These are phyloP conservation scores for Sebastolobus alascanus DNA, from an alignment of 2,797 vertebrate species.

Conservation along the genomic window DNA sequence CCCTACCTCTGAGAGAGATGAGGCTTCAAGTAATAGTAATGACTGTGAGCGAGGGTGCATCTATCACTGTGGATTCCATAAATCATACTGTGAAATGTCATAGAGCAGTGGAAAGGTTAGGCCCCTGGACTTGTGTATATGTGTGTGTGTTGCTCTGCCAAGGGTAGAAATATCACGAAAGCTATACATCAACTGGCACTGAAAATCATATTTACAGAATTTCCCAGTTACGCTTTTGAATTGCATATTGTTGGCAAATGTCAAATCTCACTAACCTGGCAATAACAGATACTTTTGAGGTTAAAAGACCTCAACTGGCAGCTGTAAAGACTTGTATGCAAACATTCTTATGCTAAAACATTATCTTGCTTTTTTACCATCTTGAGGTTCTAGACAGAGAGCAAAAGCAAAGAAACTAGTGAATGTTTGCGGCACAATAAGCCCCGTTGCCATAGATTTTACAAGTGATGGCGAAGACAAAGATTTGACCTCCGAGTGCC, in stretches of 20 bases:
- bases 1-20: conserved; percentile 47
- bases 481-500: conserved; percentile 55
- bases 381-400: conserved; percentile 1
- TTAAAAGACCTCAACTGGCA: conserved; percentile 11
- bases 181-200: neutral
- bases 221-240: conserved; percentile 4
- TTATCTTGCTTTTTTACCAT: conserved; percentile 17
- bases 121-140: neutral
- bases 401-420: neutral
- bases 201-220: conserved; percentile 7
- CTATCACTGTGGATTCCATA: conserved; percentile 55
- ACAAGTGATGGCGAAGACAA: conserved; percentile 36
- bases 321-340: conserved; percentile 45
- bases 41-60: conserved; percentile 35
- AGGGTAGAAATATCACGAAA: neutral
- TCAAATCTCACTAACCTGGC: conserved; percentile 5
- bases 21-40: conserved; percentile 59
- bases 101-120: conserved; percentile 50
- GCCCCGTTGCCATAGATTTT: conserved; percentile 2
- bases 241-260: conserved; percentile 17
- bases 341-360: conserved; percentile 45
- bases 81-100: conserved; percentile 63
- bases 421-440: conserved; percentile 5
- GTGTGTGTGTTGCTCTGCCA: conserved; percentile 14
- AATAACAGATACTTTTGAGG: conserved; percentile 16